phyloP scores from a whole-genome alignment of 2,888 invertebrate genomes.

The Limnephilus rhombicus region DNA sequence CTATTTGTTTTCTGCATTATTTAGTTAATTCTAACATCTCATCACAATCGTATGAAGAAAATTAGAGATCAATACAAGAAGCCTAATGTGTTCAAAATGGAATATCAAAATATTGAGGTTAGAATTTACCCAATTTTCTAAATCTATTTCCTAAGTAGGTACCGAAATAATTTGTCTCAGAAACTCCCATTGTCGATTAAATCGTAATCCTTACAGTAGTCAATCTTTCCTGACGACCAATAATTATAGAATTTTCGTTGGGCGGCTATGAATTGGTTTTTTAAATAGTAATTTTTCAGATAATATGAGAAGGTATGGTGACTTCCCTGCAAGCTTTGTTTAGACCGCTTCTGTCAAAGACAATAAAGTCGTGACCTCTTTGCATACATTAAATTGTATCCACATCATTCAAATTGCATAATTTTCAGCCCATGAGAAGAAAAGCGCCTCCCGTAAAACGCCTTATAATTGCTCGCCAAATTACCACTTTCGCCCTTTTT shows the following conservation, averaged over 20 bases:
- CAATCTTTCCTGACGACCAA: background rate
- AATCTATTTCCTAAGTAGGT: background rate
- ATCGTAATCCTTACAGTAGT: background rate
- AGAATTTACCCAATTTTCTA: background rate
- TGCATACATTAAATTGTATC: constrained; percentile 43
- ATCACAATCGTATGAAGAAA: background rate
- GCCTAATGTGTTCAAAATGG: background rate
- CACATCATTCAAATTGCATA: constrained; percentile 8
- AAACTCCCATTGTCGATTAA: background rate
- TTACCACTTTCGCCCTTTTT: background rate
- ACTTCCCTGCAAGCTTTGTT: background rate
- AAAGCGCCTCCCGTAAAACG: background rate
- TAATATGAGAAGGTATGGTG: background rate
- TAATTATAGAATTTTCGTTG: background rate
- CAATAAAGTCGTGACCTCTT: constrained; percentile 45
- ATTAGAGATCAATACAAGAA: background rate
- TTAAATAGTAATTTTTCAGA: background rate
- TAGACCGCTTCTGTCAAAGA: constrained; percentile 39
- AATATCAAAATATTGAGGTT: background rate
- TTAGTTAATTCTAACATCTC: background rate
- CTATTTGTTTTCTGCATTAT: constrained; percentile 13
- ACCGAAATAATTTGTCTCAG: background rate
- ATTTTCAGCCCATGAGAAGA: background rate
- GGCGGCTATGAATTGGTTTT: background rate
- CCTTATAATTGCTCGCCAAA: background rate